Evolutionary conservation across 2,797 vertebrate species (phyloP), one percentile per base, ranked within the genome.

Genomic region (Crypturellus tataupa): DNA sequence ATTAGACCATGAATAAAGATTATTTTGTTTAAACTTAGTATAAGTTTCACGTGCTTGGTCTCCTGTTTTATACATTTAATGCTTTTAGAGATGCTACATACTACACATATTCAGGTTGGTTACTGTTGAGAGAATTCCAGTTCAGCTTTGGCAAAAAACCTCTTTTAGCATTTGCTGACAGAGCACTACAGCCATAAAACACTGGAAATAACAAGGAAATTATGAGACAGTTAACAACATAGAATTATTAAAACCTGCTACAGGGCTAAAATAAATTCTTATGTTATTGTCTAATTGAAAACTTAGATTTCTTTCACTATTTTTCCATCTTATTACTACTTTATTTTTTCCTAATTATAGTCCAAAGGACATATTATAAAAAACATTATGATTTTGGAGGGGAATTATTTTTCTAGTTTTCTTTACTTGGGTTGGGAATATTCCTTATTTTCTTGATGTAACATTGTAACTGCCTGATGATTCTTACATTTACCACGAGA

Each of bases 121-220:
- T 94, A 63, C 89, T 89, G 58, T 73, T 59, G 91, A 94, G 55
- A 55, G 46, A 93, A 87, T 88, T 92, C 80, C 81, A 84, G 82
- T 40, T 46, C 69, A 85, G 47, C 35, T 90, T 33, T 94, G 80
- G 51, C 85, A 77, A 59, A 33, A 95, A 85, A 78, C 7, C 6
- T 78, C 27, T 97, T 95, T 89, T 65, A 95, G 68, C 89, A 94
- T 96, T 95, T 97, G 94, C 94, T 97, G 93, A 94, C 89, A 94
- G 56, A 95, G 80, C 67, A 80, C 79, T 95, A 83, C 87, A 93
- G 91, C 92, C 91, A 87, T 93, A 97, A 97, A 70, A 79, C 86
- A 70, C 89, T 68, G 80, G 35, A 80, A 97, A 94, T 85, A 91
- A 82, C 73, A 94, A 96, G 75, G n/a, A 96, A 96, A 96, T 94